Evolutionary conservation across 2,888 invertebrate species (phyloP).

Genomic region (Dione juno): DNA sequence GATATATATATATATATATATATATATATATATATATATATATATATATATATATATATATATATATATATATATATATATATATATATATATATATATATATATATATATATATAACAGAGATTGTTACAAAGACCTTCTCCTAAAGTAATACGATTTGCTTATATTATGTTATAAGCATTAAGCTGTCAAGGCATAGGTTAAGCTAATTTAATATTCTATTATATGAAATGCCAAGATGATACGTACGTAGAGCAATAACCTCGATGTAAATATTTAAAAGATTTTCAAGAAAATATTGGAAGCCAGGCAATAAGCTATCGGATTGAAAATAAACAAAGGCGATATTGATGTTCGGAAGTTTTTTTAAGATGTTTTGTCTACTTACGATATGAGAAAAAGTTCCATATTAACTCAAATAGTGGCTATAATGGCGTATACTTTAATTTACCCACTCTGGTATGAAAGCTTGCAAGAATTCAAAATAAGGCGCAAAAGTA

Average conservation of each 20-base stretch:
- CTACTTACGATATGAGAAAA: neutral
- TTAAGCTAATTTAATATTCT: conserved; percentile 41
- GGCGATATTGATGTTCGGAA: neutral
- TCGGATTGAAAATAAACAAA: neutral
- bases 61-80: too few relatives aligned
- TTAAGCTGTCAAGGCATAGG: conserved; percentile 41
- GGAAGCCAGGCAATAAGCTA: conserved; percentile 23
- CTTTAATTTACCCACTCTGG: too few relatives aligned
- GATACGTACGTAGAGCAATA: conserved; percentile 37
- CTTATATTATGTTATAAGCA: conserved; percentile 30
- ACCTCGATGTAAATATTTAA: conserved; percentile 37
- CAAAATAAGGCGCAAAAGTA: too few relatives aligned
- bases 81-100: too few relatives aligned
- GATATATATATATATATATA: too few relatives aligned
- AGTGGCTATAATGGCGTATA: too few relatives aligned
- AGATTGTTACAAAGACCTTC: neutral
- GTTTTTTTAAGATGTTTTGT: neutral
- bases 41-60: too few relatives aligned
- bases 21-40: too few relatives aligned
- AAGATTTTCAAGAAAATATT: conserved; percentile 21
- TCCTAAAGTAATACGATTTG: neutral
- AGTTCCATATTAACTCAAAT: too few relatives aligned
- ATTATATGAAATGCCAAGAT: conserved; percentile 37
- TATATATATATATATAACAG: neutral
- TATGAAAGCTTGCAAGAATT: too few relatives aligned